Percentiles rank a stretch among this genome's conserved stretches.
Conservation (phyloP, 2,113 vertebrate species). For the Donacobius atricapilla region DNA sequence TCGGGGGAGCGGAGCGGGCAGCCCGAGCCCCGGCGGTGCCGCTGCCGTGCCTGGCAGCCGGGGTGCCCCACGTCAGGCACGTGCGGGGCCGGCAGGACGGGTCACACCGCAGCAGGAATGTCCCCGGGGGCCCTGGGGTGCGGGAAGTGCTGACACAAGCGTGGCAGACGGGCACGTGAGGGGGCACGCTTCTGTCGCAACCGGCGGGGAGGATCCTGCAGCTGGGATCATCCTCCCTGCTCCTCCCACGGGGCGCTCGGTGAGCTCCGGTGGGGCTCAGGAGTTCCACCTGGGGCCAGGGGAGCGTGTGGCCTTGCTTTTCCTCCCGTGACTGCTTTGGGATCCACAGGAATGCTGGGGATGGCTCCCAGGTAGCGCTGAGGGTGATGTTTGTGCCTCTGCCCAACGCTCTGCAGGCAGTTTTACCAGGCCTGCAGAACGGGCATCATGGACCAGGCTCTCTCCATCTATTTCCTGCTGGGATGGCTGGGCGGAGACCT, state of each 20-base stretch:
- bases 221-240: neutral
- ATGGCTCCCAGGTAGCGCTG: neutral
- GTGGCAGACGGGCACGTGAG: neutral
- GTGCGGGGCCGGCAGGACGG: neutral
- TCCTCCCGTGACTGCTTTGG: neutral
- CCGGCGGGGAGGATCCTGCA: neutral
- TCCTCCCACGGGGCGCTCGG: rapidly evolving
- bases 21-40: rapidly evolving
- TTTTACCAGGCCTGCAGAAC: conserved; percentile 86
- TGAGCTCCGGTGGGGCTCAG: rapidly evolving
- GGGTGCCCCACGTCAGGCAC: neutral
- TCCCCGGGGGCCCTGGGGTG: neutral
- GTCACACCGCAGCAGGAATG: neutral
- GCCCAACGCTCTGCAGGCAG: conserved; percentile 73
- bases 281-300: neutral
- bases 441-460: conserved; percentile 89
- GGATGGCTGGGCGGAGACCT: conserved; percentile 91
- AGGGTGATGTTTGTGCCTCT: neutral
- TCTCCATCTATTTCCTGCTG: conserved; percentile 93
- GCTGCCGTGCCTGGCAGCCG: neutral
- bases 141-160: neutral
- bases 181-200: neutral
- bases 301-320: neutral
- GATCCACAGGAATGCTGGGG: neutral
- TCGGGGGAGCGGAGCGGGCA: neutral